Evolutionary conservation across 2,113 vertebrate species (phyloP).

Genomic region (Ceyx margarethae): DNA sequence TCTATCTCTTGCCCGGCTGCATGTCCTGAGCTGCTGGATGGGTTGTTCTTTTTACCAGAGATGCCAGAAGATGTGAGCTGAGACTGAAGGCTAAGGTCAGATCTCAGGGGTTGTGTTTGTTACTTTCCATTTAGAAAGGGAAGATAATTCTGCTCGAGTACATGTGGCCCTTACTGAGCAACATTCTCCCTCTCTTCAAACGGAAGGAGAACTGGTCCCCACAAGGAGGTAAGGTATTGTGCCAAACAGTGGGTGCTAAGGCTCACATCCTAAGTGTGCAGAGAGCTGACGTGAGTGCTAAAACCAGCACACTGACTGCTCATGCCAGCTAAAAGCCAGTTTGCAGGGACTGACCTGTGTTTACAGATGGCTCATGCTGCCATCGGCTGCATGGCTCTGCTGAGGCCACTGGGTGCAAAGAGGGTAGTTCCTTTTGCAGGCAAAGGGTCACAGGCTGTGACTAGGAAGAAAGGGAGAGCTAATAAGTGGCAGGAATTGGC

Average conservation of each 20-base stretch:
- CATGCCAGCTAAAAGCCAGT: not conserved
- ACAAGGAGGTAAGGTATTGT: not conserved
- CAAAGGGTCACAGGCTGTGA: not conserved
- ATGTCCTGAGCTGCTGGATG: not conserved
- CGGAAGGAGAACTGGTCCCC: no score
- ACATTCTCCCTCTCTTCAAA: not conserved
- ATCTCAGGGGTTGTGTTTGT: not conserved
- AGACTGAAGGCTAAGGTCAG: not conserved
- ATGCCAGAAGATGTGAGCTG: not conserved
- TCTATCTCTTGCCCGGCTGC: slow-evolving; percentile 10
- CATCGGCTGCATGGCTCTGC: rapidly evolving
- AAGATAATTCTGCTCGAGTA: not conserved
- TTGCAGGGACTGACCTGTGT: not conserved
- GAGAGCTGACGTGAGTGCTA: not conserved
- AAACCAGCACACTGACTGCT: not conserved
- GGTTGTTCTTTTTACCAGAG: not conserved
- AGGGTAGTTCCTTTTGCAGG: not conserved
- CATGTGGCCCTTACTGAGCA: not conserved
- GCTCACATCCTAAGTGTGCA: not conserved
- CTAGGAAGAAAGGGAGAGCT: not conserved
- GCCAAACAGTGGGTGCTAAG: not conserved
- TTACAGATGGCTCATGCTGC: not conserved
- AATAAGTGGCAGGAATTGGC: not conserved
- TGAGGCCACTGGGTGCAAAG: not conserved
- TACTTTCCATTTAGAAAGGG: not conserved